These are phyloP conservation scores for Baryphthengus martii DNA, from an alignment of 2,113 vertebrate genomes.

Conservation along the genomic window DNA sequence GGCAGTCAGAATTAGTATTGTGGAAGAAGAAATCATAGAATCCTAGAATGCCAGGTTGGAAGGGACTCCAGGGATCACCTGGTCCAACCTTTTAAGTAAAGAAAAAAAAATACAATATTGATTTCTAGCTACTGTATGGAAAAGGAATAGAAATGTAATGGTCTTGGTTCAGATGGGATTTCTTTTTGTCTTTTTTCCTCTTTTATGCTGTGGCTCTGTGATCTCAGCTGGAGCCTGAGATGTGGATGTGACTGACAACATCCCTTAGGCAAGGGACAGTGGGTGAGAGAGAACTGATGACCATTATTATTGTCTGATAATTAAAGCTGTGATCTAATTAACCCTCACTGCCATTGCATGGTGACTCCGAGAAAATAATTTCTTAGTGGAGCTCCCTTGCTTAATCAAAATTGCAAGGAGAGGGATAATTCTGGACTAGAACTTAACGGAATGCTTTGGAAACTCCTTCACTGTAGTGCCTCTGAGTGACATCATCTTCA, in stretches of 20 bases:
- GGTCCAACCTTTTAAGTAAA: too few species aligned
- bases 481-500: not conserved
- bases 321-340: conserved; percentile 30
- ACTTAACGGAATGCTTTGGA: not conserved
- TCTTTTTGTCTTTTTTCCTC: not conserved
- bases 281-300: not conserved
- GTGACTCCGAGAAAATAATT: not conserved
- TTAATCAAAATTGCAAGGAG: not conserved
- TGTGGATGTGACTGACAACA: not conserved
- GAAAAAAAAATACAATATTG: too few species aligned
- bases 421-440: not conserved
- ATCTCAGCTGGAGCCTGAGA: not conserved
- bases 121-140: not conserved
- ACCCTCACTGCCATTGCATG: not conserved
- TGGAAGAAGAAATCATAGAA: too few species aligned
- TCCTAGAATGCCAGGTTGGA: too few species aligned
- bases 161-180: not conserved
- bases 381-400: not conserved
- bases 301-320: not conserved
- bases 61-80: too few species aligned
- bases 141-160: not conserved
- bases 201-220: not conserved
- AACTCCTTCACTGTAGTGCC: not conserved
- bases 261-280: not conserved
- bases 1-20: not conserved